Base-by-base conservation (phyloP, 2,797 vertebrate genomes). In the Rhabdophis nuchalis region DNA sequence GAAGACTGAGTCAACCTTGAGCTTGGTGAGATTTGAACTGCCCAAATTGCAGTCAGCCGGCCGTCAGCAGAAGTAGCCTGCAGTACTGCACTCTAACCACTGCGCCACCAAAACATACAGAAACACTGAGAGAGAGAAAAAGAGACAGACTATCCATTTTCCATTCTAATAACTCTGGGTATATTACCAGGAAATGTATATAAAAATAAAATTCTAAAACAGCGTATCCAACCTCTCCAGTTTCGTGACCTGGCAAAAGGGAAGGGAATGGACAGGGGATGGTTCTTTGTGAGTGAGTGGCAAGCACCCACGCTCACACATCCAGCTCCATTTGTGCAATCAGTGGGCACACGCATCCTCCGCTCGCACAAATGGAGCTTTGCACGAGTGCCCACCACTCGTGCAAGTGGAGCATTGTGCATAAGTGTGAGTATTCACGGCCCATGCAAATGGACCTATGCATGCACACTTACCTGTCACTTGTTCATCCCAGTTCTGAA, bases 381-480 rank as follows among this genome's bases (percentile, higher is more conserved):
- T 3, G 4, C 1, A 1, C 1, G 29, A n/a, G 29, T 1, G 5
- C 1, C 29, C 29, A 12, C 29, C 4, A 14, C 29, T n/a, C 4
- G 4, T 5, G 2, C 0, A 6, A 64, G 14, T 64, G 61, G 61
- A 64, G 61, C 29, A 27, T 60, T 32, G 29, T 2, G 29, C 12
- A 6, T 64, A 60, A 58, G 4, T 64, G 60, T 0, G 2, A 64
- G 12, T 1, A 64, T 5, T 64, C 12, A 0, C 1, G 0, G 12
- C 61, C 29, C 61, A 64, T 5, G 5, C 29, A 64, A 64, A 29
- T 64, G 12, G 29, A 64, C 12, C 12, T n/a, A 5, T 64, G 29
- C 12, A 0, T n/a, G 5, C 1, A 0, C 29, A 64, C 12, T n/a
- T 4, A 1, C 61, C 29, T 64, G 61, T n/a, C 29, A 14, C 61